Conservation (phyloP, 2,888 invertebrate species). For the Drosophila kanekoi region DNA sequence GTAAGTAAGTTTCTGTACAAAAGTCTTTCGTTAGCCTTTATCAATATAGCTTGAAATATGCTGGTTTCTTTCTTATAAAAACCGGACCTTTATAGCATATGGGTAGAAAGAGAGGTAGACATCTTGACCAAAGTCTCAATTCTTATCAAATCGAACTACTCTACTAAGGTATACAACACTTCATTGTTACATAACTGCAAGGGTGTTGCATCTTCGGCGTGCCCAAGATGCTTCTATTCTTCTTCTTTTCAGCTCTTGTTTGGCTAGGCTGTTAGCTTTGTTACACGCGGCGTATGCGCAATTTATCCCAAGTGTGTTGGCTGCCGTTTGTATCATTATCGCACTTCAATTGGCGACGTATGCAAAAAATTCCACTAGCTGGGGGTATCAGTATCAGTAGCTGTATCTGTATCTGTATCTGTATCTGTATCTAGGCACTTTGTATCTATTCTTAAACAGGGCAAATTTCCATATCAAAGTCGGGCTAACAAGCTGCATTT, state of each 20-base stretch:
- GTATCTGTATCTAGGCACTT: not conserved
- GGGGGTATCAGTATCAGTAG: not conserved
- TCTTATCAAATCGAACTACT: too few relatives aligned
- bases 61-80: too few relatives aligned
- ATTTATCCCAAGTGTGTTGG: slow-evolving; percentile 23
- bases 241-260: slow-evolving; percentile 9
- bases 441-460: not conserved
- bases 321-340: slow-evolving; percentile 12
- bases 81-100: too few relatives aligned
- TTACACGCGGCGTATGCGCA: slow-evolving; percentile 69
- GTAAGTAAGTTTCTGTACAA: too few relatives aligned
- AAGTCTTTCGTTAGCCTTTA: too few relatives aligned
- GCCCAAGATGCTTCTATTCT: too few relatives aligned
- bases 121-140: too few relatives aligned
- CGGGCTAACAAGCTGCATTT: slow-evolving; percentile 45
- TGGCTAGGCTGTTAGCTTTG: slow-evolving; percentile 31
- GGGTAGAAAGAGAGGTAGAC: too few relatives aligned
- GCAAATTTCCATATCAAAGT: slow-evolving; percentile 35
- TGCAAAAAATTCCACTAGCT: slow-evolving; percentile 47
- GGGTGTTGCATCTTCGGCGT: too few relatives aligned
- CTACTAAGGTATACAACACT: too few relatives aligned
- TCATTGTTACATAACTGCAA: too few relatives aligned
- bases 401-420: not conserved
- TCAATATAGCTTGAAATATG: too few relatives aligned
- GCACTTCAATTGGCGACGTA: slow-evolving; percentile 32